These are phyloP conservation scores for Laterallus jamaicensis DNA, from an alignment of 2,113 vertebrate species.

Conservation along the genomic window DNA sequence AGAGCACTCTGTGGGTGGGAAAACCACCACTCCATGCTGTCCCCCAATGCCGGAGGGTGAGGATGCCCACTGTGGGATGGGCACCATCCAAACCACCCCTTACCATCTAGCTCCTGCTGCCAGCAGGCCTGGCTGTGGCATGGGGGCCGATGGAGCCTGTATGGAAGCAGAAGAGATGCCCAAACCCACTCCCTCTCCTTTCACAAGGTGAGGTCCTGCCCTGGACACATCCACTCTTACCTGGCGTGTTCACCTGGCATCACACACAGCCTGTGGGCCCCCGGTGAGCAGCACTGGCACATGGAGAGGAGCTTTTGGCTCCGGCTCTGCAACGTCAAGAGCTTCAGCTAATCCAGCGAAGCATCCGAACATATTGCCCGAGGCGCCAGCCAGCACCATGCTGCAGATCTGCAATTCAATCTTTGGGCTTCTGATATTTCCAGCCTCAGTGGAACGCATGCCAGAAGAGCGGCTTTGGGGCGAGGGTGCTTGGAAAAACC, in stretches of 20 bases:
- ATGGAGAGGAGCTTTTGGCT: background rate
- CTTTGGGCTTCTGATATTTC: fast-evolving
- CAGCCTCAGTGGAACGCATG: fast-evolving
- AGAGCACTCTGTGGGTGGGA: fast-evolving
- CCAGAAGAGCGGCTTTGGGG: fast-evolving
- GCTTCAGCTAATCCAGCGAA: background rate
- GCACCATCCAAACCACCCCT: fast-evolving
- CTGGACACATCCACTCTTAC: background rate
- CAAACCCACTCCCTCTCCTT: fast-evolving
- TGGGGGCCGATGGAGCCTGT: too few relatives aligned
- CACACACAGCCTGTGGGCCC: too few relatives aligned
- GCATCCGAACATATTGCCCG: background rate
- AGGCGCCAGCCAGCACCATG: background rate
- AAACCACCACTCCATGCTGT: fast-evolving
- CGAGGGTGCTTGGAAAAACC: background rate
- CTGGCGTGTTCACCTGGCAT: background rate
- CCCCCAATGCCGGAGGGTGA: background rate
- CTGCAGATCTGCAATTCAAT: background rate
- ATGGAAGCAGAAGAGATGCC: background rate
- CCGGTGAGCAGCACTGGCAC: too few relatives aligned
- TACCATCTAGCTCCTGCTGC: fast-evolving
- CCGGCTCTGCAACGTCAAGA: background rate
- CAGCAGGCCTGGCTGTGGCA: background rate
- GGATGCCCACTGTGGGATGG: fast-evolving
- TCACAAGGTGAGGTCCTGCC: fast-evolving